Base-by-base conservation (phyloP, 1,140 invertebrate species). In the Sinonovacula constricta region DNA sequence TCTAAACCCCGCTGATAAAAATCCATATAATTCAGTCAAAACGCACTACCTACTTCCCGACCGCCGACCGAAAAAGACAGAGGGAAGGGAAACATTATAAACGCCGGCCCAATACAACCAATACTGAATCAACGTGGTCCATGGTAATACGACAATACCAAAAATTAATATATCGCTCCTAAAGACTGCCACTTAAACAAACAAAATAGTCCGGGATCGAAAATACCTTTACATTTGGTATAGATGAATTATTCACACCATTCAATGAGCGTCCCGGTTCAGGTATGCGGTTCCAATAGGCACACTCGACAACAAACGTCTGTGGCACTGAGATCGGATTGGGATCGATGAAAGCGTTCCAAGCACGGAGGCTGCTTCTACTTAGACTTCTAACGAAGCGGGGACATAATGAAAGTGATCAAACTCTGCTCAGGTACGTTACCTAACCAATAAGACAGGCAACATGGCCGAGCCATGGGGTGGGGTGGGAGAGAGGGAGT, bases 81-180 rank as follows among this genome's bases (percentile, higher is more conserved):
- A 68, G 36, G 53, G 36, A 65, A 68, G 34, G 53, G 28, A 26
- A 49, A 51, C 36, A 33, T 34, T 54, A 54, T 30, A 3, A 15
- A 34, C n/a, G 49, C 60, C 28, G 36, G 22, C 62, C 28, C 31
- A 10, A 30, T 49, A 67, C n/a, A 1, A 30, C 28, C 26, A 66
- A 57, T 66, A 76, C 56, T 65, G 56, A 56, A 59, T 76, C 62
- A 67, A 63, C 62, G 45, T 22, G 34, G 72, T 59, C 62, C 72
- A 67, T 76, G 62, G 72, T 34, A 76, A 76, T 76, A 36, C 53
- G 67, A 76, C 72, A 76, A 67, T 76, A 76, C 33, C 39, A 53
- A n/a, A n/a, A 76, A 76, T 76, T 76, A 76, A 76, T 76, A 76
- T 57, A 10, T 57, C 36, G 51, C 49, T 76, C 67, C 62, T 57